These are phyloP conservation scores for Drosophila takahashii DNA, from an alignment of 1,140 invertebrate species.

Conservation along the genomic window DNA sequence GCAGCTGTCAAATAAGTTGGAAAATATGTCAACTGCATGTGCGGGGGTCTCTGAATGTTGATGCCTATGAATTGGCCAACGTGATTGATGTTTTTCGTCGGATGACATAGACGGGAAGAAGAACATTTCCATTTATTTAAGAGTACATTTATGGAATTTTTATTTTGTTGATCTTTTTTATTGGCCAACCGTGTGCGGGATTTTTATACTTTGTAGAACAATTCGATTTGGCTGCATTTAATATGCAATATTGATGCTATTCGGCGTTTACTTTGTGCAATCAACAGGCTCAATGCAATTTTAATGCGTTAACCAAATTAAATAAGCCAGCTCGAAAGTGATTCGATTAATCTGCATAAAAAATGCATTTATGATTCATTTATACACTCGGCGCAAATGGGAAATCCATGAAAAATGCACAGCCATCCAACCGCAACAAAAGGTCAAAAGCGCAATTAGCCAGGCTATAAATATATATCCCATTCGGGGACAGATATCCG, in stretches of 20 bases:
- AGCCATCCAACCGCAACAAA: constrained; percentile 31
- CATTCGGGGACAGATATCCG: constrained; percentile 21
- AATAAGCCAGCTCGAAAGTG: constrained; percentile 19
- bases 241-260: constrained; percentile 32
- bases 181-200: neutral
- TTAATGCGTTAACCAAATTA: constrained; percentile 44
- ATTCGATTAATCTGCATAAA: constrained; percentile 55
- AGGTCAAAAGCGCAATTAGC: constrained; percentile 45
- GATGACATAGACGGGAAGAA: neutral
- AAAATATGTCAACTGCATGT: constrained; percentile 52
- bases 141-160: constrained; percentile 6
- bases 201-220: constrained; percentile 14
- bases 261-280: constrained; percentile 38
- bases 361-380: constrained; percentile 4
- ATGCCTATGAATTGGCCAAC: constrained; percentile 49
- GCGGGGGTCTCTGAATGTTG: neutral
- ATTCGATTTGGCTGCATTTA: constrained; percentile 12
- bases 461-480: constrained; percentile 30
- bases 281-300: constrained; percentile 36
- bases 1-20: constrained; percentile 55
- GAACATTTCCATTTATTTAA: constrained; percentile 20
- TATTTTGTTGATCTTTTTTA: neutral
- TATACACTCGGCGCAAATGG: constrained; percentile 27
- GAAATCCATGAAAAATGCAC: constrained; percentile 39
- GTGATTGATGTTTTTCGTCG: constrained; percentile 29